A percentile compares a stretch with the other conserved stretches of the same genome.
Conservation (phyloP, 2,888 invertebrate genomes). For the Helicoverpa assulta region DNA sequence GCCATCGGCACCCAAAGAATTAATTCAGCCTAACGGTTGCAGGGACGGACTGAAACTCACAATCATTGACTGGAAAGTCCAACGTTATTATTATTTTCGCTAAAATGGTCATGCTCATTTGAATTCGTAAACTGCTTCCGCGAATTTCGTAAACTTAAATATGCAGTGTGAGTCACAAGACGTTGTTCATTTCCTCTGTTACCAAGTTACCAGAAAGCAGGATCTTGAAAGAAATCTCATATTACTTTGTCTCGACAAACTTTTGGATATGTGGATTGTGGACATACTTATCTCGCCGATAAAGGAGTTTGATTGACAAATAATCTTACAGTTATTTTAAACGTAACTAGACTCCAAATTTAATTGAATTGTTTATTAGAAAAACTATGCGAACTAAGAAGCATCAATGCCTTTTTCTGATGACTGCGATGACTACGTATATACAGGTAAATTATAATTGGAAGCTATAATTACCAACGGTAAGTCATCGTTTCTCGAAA, state of each 20-base stretch:
- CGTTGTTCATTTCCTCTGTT: constrained; percentile 42
- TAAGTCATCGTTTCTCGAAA: constrained; percentile 58
- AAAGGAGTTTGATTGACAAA: too few species aligned
- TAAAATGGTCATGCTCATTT: constrained; percentile 52
- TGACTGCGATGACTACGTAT: not conserved
- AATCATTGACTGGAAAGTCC: constrained; percentile 47
- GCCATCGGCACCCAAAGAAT: constrained; percentile 32
- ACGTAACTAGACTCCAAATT: too few species aligned
- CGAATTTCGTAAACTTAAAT: constrained; percentile 45
- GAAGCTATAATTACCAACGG: constrained; percentile 20
- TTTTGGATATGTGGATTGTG: too few species aligned
- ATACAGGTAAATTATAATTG: constrained; percentile 15
- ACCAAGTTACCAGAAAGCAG: constrained; percentile 18
- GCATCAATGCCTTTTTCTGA: not conserved
- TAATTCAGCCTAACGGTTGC: constrained; percentile 35
- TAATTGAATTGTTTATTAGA: too few species aligned
- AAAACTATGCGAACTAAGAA: not conserved
- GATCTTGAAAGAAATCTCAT: constrained; percentile 1
- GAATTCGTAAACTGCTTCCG: constrained; percentile 42
- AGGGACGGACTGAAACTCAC: constrained; percentile 27
- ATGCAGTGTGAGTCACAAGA: constrained; percentile 43
- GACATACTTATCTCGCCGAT: too few species aligned
- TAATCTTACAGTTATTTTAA: too few species aligned
- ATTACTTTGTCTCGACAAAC: not conserved
- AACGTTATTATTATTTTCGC: constrained; percentile 43